phyloP scores from a whole-genome alignment of 2,888 invertebrate genomes.

The Fragum whitleyi region DNA sequence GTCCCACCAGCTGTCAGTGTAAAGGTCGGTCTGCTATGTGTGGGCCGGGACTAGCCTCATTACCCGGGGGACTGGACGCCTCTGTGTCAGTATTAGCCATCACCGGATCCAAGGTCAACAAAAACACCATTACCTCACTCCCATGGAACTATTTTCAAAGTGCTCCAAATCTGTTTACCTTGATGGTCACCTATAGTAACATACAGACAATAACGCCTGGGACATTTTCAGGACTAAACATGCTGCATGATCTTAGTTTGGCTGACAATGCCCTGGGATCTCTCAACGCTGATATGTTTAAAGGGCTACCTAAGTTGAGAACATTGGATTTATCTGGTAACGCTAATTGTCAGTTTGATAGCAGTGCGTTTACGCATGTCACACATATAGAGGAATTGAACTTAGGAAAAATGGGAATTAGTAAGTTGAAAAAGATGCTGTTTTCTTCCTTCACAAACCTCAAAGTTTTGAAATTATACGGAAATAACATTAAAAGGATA shows the following conservation, averaged over 20 bases:
- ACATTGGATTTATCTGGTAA: conserved; percentile 65
- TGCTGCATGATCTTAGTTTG: conserved; percentile 59
- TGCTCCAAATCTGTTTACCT: conserved; percentile 33
- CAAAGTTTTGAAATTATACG: conserved; percentile 62
- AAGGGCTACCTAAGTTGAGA: conserved; percentile 58
- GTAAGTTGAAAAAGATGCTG: conserved; percentile 41
- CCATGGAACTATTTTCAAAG: conserved; percentile 45
- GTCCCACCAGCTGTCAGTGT: conserved; percentile 46
- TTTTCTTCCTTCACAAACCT: conserved; percentile 58
- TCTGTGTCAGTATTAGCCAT: conserved; percentile 21
- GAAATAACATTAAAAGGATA: conserved; percentile 55
- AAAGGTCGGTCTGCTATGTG: conserved; percentile 31
- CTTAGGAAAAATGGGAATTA: conserved; percentile 57
- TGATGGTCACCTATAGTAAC: conserved; percentile 52
- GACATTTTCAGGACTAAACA: conserved; percentile 54
- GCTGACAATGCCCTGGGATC: conserved; percentile 57
- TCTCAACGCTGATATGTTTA: conserved; percentile 59
- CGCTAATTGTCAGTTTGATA: conserved; percentile 57
- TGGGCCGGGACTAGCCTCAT: conserved; percentile 32
- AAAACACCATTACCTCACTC: conserved; percentile 38
- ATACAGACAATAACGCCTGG: conserved; percentile 47
- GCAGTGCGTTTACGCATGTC: conserved; percentile 53
- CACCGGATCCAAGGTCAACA: conserved; percentile 30
- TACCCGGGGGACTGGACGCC: conserved; percentile 38
- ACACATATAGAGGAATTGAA: conserved; percentile 56